These are phyloP conservation scores for Dreissena rostriformis DNA, from an alignment of 1,140 invertebrate species.

Conservation along the genomic window DNA sequence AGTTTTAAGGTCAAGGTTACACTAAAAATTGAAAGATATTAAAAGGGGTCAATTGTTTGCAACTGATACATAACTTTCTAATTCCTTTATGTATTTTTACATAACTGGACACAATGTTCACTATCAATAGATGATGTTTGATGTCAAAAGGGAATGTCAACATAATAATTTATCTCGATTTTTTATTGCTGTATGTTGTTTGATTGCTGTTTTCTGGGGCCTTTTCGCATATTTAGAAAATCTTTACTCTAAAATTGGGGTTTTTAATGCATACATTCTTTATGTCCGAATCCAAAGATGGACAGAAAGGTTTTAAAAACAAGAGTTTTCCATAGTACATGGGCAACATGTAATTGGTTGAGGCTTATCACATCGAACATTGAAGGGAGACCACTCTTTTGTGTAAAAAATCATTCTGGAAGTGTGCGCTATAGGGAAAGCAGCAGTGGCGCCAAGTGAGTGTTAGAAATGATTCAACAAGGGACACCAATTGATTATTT, in stretches of 20 bases:
- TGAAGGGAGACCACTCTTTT: not conserved
- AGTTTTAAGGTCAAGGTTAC: too few species aligned
- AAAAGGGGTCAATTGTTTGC: too few species aligned
- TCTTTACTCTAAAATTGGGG: not conserved
- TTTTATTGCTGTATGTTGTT: too few species aligned
- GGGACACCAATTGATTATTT: conserved; percentile 14
- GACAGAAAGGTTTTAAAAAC: conserved; percentile 40
- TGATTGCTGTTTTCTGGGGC: too few species aligned
- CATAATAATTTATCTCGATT: too few species aligned
- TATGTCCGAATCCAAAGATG: conserved; percentile 36
- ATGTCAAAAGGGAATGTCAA: too few species aligned
- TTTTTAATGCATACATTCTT: conserved; percentile 40
- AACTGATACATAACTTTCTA: too few species aligned
- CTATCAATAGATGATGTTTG: too few species aligned
- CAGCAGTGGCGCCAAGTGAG: not conserved
- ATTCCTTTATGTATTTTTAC: too few species aligned
- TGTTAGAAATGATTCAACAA: not conserved
- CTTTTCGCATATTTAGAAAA: too few species aligned
- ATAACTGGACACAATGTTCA: too few species aligned
- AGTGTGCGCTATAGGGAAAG: conserved; percentile 2
- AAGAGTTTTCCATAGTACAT: not conserved
- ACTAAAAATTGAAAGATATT: too few species aligned
- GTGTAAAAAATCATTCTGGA: conserved; percentile 4
- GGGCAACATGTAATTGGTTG: conserved; percentile 16
- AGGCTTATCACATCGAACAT: not conserved